phyloP scores from a whole-genome alignment of 2,113 vertebrate species.

The Cephalopholis sonnerati region DNA sequence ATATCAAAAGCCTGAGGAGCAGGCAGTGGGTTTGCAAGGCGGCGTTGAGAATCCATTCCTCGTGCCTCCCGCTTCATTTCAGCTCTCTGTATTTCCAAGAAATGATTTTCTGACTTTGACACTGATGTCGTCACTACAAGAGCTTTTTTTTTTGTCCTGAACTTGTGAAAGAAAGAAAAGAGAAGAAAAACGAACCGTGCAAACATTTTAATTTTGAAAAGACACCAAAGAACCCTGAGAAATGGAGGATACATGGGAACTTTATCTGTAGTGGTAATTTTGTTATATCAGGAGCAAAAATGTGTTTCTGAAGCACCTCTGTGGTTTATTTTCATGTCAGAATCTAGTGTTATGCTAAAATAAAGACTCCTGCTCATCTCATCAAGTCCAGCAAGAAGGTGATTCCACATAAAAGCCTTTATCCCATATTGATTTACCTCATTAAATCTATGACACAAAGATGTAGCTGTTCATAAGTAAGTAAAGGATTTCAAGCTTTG shows the following conservation, averaged over 20 bases:
- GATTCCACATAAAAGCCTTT: not conserved
- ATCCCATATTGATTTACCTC: not conserved
- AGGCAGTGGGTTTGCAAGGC: conserved; percentile 51
- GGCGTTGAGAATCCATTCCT: conserved; percentile 77
- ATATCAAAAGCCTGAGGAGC: conserved; percentile 70
- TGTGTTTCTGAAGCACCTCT: not conserved
- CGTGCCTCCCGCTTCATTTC: conserved; percentile 69
- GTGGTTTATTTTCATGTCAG: not conserved
- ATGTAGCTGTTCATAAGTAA: not conserved
- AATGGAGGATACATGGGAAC: not conserved
- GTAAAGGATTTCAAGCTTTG: not conserved
- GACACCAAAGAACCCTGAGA: not conserved
- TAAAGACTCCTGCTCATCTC: not conserved
- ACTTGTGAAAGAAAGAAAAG: conserved; percentile 43
- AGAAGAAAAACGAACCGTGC: conserved; percentile 16
- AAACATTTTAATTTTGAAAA: not conserved
- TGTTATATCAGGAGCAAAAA: not conserved
- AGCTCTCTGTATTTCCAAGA: conserved; percentile 69
- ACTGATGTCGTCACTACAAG: conserved; percentile 38
- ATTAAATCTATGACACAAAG: not conserved
- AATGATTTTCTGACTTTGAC: conserved; percentile 72
- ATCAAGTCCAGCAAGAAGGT: not conserved
- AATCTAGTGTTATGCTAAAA: not conserved
- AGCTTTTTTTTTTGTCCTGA: conserved; percentile 22
- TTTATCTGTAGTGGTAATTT: not conserved